These are phyloP conservation scores for Protobothrops mucrosquamatus DNA, from an alignment of 2,113 vertebrate species.

Conservation along the genomic window DNA sequence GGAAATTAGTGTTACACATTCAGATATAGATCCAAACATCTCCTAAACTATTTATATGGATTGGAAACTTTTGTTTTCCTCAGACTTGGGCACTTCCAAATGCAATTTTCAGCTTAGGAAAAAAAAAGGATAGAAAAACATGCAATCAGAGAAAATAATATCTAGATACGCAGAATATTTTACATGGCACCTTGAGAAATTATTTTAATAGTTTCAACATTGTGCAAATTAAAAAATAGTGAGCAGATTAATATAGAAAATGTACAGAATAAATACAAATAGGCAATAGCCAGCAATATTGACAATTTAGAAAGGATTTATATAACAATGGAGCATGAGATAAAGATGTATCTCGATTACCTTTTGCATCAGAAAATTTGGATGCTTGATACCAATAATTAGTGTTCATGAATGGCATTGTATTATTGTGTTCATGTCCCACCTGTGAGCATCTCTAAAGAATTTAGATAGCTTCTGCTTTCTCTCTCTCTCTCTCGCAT, in stretches of 20 bases:
- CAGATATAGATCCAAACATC: background rate
- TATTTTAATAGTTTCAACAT: background rate
- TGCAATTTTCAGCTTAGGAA: background rate
- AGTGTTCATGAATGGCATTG: background rate
- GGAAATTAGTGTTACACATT: background rate
- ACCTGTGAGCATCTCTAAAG: background rate
- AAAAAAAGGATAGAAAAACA: background rate
- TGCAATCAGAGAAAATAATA: background rate
- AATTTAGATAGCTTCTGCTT: background rate
- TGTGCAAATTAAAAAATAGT: background rate
- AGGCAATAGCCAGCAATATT: background rate
- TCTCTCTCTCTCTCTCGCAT: background rate
- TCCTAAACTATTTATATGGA: background rate
- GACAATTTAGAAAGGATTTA: background rate
- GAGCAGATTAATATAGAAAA: background rate
- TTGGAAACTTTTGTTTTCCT: background rate
- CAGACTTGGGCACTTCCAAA: background rate
- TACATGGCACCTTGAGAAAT: background rate
- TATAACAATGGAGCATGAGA: background rate
- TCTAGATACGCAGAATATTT: background rate
- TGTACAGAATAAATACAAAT: background rate
- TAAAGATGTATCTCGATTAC: background rate
- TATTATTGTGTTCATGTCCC: background rate
- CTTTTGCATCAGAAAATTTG: background rate
- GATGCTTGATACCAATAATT: background rate